These are phyloP conservation scores for Sceloporus tristichus DNA, from an alignment of 2,113 vertebrate species.

Conservation along the genomic window DNA sequence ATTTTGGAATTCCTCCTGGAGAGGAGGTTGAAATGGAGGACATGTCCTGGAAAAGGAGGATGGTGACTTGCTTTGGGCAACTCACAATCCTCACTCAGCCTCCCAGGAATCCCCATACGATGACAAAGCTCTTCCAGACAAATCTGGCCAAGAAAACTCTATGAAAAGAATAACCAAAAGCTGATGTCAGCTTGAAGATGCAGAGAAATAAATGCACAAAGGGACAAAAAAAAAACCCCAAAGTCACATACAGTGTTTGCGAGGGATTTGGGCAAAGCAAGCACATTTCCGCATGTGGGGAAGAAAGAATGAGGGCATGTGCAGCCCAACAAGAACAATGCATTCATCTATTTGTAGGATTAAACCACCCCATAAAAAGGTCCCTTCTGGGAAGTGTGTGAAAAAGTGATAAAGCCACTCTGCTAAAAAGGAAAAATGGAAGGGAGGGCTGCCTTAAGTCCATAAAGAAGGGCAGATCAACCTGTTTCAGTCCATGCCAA, in stretches of 20 bases:
- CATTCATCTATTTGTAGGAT: background rate
- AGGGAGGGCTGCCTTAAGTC: background rate
- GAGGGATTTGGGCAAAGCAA: background rate
- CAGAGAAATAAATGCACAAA: no score
- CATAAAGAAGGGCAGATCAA: background rate
- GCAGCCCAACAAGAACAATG: background rate
- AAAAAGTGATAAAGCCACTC: background rate
- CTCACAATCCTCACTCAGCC: no score
- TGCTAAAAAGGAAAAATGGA: background rate
- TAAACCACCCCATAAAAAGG: background rate
- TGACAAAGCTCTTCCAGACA: no score
- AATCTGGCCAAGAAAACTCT: no score
- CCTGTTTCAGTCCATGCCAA: no score
- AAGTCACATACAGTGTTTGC: background rate
- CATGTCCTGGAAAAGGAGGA: no score
- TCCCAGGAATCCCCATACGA: no score
- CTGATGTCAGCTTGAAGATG: no score
- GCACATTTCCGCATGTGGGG: background rate
- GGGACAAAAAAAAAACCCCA: background rate
- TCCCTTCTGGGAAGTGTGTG: background rate
- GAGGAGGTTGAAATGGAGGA: no score
- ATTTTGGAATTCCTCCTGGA: no score
- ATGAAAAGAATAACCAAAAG: background rate
- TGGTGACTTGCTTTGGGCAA: no score
- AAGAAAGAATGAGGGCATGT: background rate